Base-by-base conservation (phyloP, 2,888 invertebrate genomes). In the Eristalis arbustorum region DNA sequence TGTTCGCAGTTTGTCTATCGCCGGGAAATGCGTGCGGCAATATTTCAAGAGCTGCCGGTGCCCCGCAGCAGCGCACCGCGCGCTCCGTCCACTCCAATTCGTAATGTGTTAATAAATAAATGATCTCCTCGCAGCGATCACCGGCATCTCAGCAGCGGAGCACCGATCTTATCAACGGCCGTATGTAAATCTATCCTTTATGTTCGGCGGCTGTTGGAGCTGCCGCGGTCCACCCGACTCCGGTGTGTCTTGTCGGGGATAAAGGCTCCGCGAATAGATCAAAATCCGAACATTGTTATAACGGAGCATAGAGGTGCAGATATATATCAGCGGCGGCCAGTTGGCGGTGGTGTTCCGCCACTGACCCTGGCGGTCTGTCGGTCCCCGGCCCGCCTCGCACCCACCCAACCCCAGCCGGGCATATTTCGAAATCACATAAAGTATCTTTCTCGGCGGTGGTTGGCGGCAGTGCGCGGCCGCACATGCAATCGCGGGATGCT, bases 281-380 rank as follows among this genome's bases (percentile, higher is more conserved):
- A 87, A 87, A 87, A 87, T 87, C 87, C 83, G 75, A 85, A 87
- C 87, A 87, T 87, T 87, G 87, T 87, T 87, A 87, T 87, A 87
- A 87, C 87, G 87, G 87, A 72, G 67, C 87, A 87, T 75, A 68
- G 87, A 75, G 87, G 67, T 87, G 83, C 78, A 87, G 87, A 87
- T 83, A 87, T 87, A 83, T 75, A 87, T 87, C 87, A 87, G 82
- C 57, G n/a, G n/a, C 66, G 68, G 62, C 67, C 31, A 31, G 28
- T 57, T 25, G 59, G 57, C 49, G 57, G 56, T 68, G 57, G 23
- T 61, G 69, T 74, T 74, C 68, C 81, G 62, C 72, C 76, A 81
- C 62, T 87, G 87, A 87, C 87, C 87, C 87, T 87, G 83, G 82
- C 67, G 83, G 61, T 75, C 69, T 67, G 66, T 66, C 84, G 64